These are phyloP conservation scores for Hypena proboscidalis DNA, from an alignment of 2,888 invertebrate species.

Conservation along the genomic window DNA sequence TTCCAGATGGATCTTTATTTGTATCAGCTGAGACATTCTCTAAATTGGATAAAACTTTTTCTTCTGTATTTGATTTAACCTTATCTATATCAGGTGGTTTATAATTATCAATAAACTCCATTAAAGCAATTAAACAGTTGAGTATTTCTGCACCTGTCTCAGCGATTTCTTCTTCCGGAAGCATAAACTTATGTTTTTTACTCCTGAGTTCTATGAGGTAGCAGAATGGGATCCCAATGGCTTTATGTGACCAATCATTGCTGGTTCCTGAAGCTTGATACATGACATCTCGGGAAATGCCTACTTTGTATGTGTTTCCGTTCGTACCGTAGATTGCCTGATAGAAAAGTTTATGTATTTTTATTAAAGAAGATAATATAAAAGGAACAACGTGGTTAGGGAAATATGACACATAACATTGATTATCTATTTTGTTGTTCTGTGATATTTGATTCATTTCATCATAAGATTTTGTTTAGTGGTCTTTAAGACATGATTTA, in stretches of 20 bases:
- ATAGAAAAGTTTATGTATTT: conserved; percentile 15
- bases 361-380: neutral
- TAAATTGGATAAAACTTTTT: too few relatives aligned
- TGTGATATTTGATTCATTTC: too few relatives aligned
- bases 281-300: conserved; percentile 75
- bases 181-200: conserved; percentile 66
- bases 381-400: neutral
- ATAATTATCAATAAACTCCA: conserved; percentile 68
- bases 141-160: conserved; percentile 69
- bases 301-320: conserved; percentile 73
- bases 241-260: conserved; percentile 70
- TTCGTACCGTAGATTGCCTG: conserved; percentile 71
- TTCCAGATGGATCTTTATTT: conserved; percentile 2
- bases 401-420: neutral
- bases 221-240: conserved; percentile 70
- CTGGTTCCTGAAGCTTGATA: conserved; percentile 75
- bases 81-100: conserved; percentile 3
- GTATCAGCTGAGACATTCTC: neutral
- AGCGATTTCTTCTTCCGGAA: conserved; percentile 70
- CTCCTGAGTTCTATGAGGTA: conserved; percentile 75
- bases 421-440: too few relatives aligned
- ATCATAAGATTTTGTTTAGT: too few relatives aligned
- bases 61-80: too few relatives aligned
- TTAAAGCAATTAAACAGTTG: conserved; percentile 62
- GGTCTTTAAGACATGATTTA: too few relatives aligned